phyloP scores from a whole-genome alignment of 1,140 invertebrate species.

The Scaptomyza montana region DNA sequence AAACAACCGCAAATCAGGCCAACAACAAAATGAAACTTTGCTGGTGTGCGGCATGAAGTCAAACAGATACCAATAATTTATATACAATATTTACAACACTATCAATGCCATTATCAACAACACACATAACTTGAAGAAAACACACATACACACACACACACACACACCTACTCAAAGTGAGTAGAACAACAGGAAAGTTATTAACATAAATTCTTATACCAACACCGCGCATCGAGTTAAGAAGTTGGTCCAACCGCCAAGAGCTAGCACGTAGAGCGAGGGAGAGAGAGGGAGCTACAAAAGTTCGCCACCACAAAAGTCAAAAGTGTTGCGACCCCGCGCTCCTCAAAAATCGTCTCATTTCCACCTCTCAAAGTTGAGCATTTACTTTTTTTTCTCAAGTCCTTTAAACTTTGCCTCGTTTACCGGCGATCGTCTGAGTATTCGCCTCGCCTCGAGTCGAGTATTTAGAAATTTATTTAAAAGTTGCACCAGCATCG shows the following conservation, averaged over 20 bases:
- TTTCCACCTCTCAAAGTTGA: conserved; percentile 52
- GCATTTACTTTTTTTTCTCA: conserved; percentile 40
- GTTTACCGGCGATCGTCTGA: conserved; percentile 72
- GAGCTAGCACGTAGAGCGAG: background rate
- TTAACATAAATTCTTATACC: conserved; percentile 76
- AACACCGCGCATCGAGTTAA: conserved; percentile 51
- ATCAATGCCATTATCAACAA: conserved; percentile 77
- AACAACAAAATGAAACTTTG: conserved; percentile 28
- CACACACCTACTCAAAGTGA: background rate
- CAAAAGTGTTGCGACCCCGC: conserved; percentile 66
- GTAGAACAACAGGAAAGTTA: conserved; percentile 60
- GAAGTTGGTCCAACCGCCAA: conserved; percentile 9
- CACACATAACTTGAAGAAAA: conserved; percentile 50
- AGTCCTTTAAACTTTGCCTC: conserved; percentile 72
- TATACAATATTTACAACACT: conserved; percentile 69
- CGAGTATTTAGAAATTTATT: conserved; percentile 80
- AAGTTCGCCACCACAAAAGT: conserved; percentile 73
- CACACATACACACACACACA: conserved; percentile 27
- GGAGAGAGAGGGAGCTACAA: conserved; percentile 15
- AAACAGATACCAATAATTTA: conserved; percentile 43
- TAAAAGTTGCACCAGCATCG: conserved; percentile 59
- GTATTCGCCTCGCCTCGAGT: conserved; percentile 46
- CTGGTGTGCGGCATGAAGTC: conserved; percentile 1
- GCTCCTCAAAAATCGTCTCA: conserved; percentile 14
- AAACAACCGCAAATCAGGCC: conserved; percentile 16